Evolutionary conservation across 2,888 invertebrate genomes (phyloP), one percentile per base, ranked within the genome.

Genomic region (Portevinia maculata): DNA sequence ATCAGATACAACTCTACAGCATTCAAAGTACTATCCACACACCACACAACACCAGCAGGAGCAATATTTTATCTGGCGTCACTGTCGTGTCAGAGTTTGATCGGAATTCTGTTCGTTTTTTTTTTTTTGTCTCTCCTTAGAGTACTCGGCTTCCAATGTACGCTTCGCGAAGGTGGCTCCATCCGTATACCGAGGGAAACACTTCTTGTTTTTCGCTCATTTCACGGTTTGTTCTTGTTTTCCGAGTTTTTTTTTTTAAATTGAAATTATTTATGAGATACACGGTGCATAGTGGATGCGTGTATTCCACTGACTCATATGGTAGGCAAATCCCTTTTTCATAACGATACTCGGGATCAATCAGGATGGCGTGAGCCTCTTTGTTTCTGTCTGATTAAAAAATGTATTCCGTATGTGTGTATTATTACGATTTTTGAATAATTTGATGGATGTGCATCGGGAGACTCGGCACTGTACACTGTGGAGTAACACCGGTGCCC

Each of bases 11-110:
- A 70, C 81, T 81, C 81, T 60, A 71, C 71, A 78, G 52, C 78
- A 78, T 83, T 71, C 71, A 69, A 71, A 83, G 71, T 59, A 83
- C 60, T 65, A 83, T 83, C 83, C 79, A 34, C 69, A 53, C 69
- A 44, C 69, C n/a, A n/a, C n/a, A 62, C 76, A 53, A 46, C 62
- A 73, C 55, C 84, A 73, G 84, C 69, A 74, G 76, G 67, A 76
- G 74, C 73, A 84, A 84, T 84, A 84, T 84, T 84, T 84, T 84
- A 84, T 84, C 84, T 84, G 83, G 83, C 83, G 83, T 83, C 83
- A 83, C 83, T 83, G 84, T 84, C 79, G 79, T 84, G 84, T 79
- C 84, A 84, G 84, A 79, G 74, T 84, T 84, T 84, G 84, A 84
- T 84, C 84, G 84, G 79, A 84, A 84, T 84, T 84, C 46, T 57